Conservation (phyloP, 2,113 vertebrate genomes). For the Myotis brandtii region DNA sequence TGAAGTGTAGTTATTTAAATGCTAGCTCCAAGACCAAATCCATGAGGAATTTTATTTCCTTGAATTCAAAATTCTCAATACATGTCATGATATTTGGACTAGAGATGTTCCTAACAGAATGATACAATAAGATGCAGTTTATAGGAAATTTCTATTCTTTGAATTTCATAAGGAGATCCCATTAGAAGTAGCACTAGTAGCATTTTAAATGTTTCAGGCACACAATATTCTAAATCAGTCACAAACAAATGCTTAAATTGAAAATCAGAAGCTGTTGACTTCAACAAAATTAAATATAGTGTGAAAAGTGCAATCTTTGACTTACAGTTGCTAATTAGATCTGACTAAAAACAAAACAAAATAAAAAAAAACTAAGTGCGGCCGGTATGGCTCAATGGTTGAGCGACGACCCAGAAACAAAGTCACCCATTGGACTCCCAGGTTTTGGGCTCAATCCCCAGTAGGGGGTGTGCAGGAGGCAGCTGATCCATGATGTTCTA, state of each 20-base stretch:
- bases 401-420: too few relatives aligned
- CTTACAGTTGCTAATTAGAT: not conserved
- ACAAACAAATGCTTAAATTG: not conserved
- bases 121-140: not conserved
- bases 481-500: too few relatives aligned
- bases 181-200: not conserved
- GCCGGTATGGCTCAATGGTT: too few relatives aligned
- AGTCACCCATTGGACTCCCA: too few relatives aligned
- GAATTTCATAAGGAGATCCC: not conserved
- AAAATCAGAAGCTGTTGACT: not conserved
- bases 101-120: not conserved
- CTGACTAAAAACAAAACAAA: not conserved
- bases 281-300: not conserved
- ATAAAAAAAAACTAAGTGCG: not conserved
- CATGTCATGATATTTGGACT: not conserved
- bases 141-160: not conserved
- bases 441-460: too few relatives aligned
- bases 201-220: not conserved
- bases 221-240: not conserved
- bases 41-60: not conserved
- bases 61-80: not conserved
- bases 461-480: too few relatives aligned
- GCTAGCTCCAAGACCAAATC: slow-evolving; percentile 23
- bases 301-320: not conserved
- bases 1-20: not conserved